Conservation (phyloP, 2,113 vertebrate species). For the Solea senegalensis region DNA sequence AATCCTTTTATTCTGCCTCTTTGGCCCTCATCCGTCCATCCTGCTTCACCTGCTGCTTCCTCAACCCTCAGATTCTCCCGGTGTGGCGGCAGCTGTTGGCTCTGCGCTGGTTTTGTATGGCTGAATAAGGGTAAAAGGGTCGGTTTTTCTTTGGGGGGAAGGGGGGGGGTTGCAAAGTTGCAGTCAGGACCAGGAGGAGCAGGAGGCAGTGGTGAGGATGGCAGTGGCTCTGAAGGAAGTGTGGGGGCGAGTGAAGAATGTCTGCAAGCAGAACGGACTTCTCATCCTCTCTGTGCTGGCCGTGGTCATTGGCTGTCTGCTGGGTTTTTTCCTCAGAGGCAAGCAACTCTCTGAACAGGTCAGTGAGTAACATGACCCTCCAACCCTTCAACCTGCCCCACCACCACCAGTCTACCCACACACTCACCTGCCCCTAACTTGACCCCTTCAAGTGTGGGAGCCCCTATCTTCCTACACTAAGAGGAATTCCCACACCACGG, state of each 20-base stretch:
- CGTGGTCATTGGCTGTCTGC: constrained; percentile 94
- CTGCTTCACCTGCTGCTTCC: constrained; percentile 4
- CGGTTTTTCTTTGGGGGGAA: constrained; percentile 38
- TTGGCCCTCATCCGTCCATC: constrained; percentile 6
- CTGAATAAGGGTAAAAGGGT: constrained; percentile 58
- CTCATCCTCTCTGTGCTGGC: constrained; percentile 96
- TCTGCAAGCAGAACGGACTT: constrained; percentile 93
- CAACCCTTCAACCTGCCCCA: no score
- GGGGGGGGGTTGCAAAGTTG: constrained; percentile 36
- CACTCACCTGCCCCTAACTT: neutral
- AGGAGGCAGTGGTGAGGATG: constrained; percentile 78
- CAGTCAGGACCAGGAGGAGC: constrained; percentile 53
- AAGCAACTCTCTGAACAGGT: constrained; percentile 94
- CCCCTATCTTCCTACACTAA: neutral
- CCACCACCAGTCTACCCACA: neutral
- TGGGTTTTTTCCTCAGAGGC: constrained; percentile 95
- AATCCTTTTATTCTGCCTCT: constrained; percentile 1
- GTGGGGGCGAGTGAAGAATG: constrained; percentile 89
- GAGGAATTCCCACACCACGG: constrained; percentile 14
- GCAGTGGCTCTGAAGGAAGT: constrained; percentile 85
- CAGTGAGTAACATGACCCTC: constrained; percentile 58
- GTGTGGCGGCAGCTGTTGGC: constrained; percentile 28
- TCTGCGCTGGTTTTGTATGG: constrained; percentile 61
- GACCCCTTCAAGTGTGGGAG: neutral
- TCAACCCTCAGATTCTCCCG: neutral